phyloP scores from a whole-genome alignment of 2,797 vertebrate genomes.

The Sebastes trivittatus region DNA sequence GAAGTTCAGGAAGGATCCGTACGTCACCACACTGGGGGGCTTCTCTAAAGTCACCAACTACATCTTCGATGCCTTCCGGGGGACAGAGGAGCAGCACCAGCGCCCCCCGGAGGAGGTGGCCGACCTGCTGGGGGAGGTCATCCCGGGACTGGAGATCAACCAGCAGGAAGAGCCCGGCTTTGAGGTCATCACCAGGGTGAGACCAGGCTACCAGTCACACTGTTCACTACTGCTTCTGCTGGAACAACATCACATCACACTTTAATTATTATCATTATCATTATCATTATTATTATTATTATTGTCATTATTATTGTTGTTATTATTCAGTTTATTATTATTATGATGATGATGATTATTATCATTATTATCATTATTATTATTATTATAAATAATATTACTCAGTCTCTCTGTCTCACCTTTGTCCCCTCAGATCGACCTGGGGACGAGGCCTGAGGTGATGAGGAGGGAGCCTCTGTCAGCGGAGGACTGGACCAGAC shows the following conservation, averaged over 20 bases:
- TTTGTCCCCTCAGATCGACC: conserved; percentile 84
- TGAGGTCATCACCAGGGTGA: conserved; percentile 96
- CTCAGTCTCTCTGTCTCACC: background rate
- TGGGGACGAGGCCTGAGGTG: conserved; percentile 89
- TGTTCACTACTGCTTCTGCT: too few relatives aligned
- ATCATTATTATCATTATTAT: background rate
- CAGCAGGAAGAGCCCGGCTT: conserved; percentile 96
- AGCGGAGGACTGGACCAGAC: conserved; percentile 87
- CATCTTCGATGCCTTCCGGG: conserved; percentile 90
- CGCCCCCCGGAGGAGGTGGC: conserved; percentile 92
- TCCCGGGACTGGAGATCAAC: conserved; percentile 94
- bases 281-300: too few relatives aligned
- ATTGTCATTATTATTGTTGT: too few relatives aligned
- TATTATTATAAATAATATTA: background rate
- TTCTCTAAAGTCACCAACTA: conserved; percentile 98
- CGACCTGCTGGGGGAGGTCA: conserved; percentile 89
- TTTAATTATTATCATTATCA: background rate
- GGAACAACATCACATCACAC: too few relatives aligned
- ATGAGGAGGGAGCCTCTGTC: conserved; percentile 88
- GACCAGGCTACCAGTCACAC: background rate
- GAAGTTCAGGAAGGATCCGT: conserved; percentile 93
- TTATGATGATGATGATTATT: background rate
- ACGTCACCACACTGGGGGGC: conserved; percentile 88
- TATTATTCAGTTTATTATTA: too few relatives aligned
- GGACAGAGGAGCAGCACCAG: conserved; percentile 85